phyloP scores from a whole-genome alignment of 2,888 invertebrate genomes.

The Nemoura dubitans region DNA sequence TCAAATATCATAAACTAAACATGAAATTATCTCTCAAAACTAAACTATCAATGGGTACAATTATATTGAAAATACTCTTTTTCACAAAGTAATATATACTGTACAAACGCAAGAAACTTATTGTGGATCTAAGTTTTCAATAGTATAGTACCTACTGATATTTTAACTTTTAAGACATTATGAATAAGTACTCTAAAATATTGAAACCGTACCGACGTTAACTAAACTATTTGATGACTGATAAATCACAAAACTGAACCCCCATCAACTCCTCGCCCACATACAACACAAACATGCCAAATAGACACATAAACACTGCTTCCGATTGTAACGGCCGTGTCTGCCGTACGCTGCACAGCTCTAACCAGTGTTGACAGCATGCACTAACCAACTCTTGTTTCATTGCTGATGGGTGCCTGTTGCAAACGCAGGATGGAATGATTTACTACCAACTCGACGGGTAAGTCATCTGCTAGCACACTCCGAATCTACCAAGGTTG shows the following conservation, averaged over 20 bases:
- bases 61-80: no score
- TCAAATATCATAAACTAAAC: no score
- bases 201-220: neutral
- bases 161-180: neutral
- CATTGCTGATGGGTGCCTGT: conserved; percentile 7
- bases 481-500: neutral
- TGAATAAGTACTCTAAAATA: neutral
- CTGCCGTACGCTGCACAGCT: neutral
- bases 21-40: no score
- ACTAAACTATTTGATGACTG: neutral
- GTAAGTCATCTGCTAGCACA: neutral
- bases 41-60: no score
- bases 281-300: neutral
- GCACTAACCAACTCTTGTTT: conserved; percentile 23
- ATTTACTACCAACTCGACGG: neutral
- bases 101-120: no score
- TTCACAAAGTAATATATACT: no score
- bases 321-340: no score
- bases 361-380: conserved; percentile 19
- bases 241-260: neutral
- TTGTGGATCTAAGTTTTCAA: no score
- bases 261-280: neutral
- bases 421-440: conserved; percentile 4
- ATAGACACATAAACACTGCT: neutral
- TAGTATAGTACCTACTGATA: no score